Percentiles rank a stretch among this genome's conserved stretches.
These are phyloP conservation scores for Drosophila oshimai DNA, from an alignment of 1,140 invertebrate genomes.

Conservation along the genomic window DNA sequence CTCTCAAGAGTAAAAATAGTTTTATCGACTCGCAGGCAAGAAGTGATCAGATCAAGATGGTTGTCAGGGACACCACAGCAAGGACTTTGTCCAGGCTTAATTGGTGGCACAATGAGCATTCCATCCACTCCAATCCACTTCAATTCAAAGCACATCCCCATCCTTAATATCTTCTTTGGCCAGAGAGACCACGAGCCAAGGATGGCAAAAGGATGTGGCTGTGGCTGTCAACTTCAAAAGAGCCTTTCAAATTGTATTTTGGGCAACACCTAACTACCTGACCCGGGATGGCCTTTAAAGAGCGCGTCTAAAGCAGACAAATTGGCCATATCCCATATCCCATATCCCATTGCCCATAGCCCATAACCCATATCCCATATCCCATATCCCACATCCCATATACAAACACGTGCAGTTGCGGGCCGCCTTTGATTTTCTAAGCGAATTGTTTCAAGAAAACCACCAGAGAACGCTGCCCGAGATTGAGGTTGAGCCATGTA, in stretches of 20 bases:
- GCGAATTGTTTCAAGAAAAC: conserved; percentile 82
- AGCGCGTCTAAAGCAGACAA: conserved; percentile 57
- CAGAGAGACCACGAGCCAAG: conserved; percentile 26
- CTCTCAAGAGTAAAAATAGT: background rate
- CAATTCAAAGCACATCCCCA: conserved; percentile 2
- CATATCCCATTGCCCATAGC: conserved; percentile 40
- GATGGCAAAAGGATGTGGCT: background rate
- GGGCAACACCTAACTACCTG: conserved; percentile 62
- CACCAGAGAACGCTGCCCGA: conserved; percentile 62
- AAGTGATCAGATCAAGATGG: conserved; percentile 9
- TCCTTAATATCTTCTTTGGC: background rate
- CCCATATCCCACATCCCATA: background rate
- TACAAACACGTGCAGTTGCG: conserved; percentile 23
- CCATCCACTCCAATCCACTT: conserved; percentile 24
- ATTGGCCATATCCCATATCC: conserved; percentile 67
- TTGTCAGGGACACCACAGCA: conserved; percentile 1
- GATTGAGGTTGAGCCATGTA: background rate
- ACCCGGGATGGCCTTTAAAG: conserved; percentile 5
- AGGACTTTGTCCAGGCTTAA: conserved; percentile 37
- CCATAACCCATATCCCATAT: background rate
- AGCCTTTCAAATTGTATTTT: conserved; percentile 70
- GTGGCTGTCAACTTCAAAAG: conserved; percentile 68
- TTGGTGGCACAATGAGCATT: conserved; percentile 44
- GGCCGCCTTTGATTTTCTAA: conserved; percentile 82
- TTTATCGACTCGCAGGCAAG: background rate